These are phyloP conservation scores for Nomada goodeniana DNA, from an alignment of 2,888 invertebrate genomes.

Conservation along the genomic window DNA sequence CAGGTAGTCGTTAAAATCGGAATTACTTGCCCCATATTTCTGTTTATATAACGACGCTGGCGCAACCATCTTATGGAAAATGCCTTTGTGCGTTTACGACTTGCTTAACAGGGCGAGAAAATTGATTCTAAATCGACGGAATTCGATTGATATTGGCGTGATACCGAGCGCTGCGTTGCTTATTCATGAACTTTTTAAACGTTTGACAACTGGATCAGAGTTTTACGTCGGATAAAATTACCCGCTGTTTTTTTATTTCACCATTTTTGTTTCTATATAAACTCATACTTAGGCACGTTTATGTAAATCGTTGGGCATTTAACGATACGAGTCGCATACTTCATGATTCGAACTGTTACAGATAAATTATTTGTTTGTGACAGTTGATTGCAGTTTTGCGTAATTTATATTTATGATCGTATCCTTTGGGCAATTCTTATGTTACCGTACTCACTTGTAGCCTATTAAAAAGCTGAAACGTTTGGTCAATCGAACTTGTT, in stretches of 20 bases:
- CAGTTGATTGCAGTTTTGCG: constrained; percentile 9
- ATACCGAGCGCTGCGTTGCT: constrained; percentile 16
- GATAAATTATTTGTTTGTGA: constrained; percentile 22
- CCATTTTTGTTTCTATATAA: neutral
- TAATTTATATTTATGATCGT: neutral
- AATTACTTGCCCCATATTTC: constrained; percentile 11
- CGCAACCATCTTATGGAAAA: constrained; percentile 35
- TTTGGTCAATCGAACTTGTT: neutral
- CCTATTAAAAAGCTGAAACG: neutral
- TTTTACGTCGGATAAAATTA: neutral
- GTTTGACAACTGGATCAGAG: constrained; percentile 17
- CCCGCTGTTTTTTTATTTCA: neutral
- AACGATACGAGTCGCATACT: neutral
- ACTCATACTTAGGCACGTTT: constrained; percentile 18
- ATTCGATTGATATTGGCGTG: constrained; percentile 27
- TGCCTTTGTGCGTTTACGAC: constrained; percentile 2
- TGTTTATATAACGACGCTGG: constrained; percentile 34
- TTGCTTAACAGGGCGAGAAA: constrained; percentile 14
- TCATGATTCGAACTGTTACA: neutral
- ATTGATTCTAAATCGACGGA: constrained; percentile 30
- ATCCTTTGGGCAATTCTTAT: neutral
- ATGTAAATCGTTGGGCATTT: constrained; percentile 24
- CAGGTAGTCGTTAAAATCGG: neutral
- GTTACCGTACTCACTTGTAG: neutral
- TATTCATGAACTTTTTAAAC: constrained; percentile 43